Conservation (phyloP, 2,888 invertebrate genomes). For the Trichacis sp. region DNA sequence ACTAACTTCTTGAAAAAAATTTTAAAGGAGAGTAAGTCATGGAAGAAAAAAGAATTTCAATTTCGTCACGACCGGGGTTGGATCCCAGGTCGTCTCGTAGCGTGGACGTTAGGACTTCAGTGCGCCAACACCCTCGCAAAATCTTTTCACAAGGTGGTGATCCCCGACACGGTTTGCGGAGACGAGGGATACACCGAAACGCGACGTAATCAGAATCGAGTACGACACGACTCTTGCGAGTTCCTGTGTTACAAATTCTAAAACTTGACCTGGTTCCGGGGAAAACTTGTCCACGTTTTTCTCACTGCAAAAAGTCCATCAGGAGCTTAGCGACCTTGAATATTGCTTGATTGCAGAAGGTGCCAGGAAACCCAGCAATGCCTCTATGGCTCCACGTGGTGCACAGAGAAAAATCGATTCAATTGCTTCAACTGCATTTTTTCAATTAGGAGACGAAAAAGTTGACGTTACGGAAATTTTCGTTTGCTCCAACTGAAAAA, state of each 20-base stretch:
- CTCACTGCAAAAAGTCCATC: slow-evolving; percentile 28
- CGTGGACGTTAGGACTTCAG: slow-evolving; percentile 36
- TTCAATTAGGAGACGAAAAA: too few species aligned
- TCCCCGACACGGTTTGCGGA: not conserved
- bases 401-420: too few species aligned
- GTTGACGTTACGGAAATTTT: too few species aligned
- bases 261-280: slow-evolving; percentile 1
- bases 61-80: too few species aligned
- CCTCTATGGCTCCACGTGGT: slow-evolving; percentile 13
- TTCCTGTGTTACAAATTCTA: slow-evolving; percentile 23
- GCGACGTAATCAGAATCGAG: not conserved
- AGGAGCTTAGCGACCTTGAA: slow-evolving; percentile 16
- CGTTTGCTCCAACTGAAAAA: too few species aligned
- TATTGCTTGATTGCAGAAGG: slow-evolving; percentile 36
- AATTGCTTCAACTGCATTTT: too few species aligned
- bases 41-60: too few species aligned
- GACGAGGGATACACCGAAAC: not conserved
- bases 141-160: slow-evolving; percentile 9
- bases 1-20: too few species aligned
- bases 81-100: slow-evolving; percentile 47
- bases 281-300: slow-evolving; percentile 10
- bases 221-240: slow-evolving; percentile 9
- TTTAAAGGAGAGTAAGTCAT: too few species aligned
- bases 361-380: slow-evolving; percentile 31
- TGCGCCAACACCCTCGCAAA: slow-evolving; percentile 42